Percentiles rank a stretch among this genome's conserved stretches.
phyloP scores from a whole-genome alignment of 2,797 vertebrate species.

The Smutsia temminckii region DNA sequence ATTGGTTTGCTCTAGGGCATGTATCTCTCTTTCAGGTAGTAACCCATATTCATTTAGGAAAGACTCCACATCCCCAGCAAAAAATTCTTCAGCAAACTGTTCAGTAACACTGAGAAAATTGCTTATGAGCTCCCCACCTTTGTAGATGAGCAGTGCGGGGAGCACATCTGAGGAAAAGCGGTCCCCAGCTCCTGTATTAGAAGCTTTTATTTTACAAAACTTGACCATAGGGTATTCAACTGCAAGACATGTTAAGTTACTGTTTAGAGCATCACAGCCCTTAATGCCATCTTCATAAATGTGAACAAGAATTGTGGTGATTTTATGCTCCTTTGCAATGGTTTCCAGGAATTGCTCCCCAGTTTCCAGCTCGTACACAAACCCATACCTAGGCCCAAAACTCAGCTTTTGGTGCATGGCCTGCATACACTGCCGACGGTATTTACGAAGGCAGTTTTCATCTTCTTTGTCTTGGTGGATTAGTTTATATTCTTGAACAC shows the following conservation, averaged over 20 bases:
- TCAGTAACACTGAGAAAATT: conserved; percentile 94
- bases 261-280: conserved; percentile 94
- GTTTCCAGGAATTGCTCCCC: conserved; percentile 93
- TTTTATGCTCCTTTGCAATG: conserved; percentile 94
- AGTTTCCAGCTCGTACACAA: conserved; percentile 91
- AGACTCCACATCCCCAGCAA: conserved; percentile 94
- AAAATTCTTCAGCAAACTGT: conserved; percentile 94
- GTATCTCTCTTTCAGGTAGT: conserved; percentile 92
- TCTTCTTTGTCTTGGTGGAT: conserved; percentile 93
- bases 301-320: conserved; percentile 93
- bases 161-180: conserved; percentile 93
- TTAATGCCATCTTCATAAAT: conserved; percentile 92
- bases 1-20: conserved; percentile 83
- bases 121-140: conserved; percentile 95
- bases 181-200: conserved; percentile 91
- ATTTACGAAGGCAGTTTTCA: conserved; percentile 92
- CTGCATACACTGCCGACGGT: conserved; percentile 96
- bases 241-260: conserved; percentile 92
- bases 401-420: conserved; percentile 97
- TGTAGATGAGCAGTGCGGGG: conserved; percentile 95
- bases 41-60: conserved; percentile 97
- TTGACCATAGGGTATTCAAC: conserved; percentile 92
- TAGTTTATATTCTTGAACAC: conserved; percentile 95
- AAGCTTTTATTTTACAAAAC: conserved; percentile 96
- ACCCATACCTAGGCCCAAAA: conserved; percentile 94